phyloP scores from a whole-genome alignment of 2,888 invertebrate genomes.

The Fabriciana adippe region DNA sequence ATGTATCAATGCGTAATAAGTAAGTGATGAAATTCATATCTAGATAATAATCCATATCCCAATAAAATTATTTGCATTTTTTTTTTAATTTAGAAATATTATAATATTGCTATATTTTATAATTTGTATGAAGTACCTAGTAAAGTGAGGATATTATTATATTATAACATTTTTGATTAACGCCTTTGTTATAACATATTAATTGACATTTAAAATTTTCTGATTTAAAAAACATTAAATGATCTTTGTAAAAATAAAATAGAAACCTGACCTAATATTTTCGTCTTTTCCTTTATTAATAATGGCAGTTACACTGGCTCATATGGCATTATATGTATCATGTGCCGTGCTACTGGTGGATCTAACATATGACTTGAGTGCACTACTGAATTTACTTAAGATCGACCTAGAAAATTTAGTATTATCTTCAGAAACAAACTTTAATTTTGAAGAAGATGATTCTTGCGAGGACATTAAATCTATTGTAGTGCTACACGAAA shows the following conservation, averaged over 20 bases:
- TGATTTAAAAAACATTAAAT: no score
- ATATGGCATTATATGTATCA: slow-evolving; percentile 10
- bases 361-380: slow-evolving; percentile 7
- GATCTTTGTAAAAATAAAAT: no score
- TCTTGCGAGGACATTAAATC: slow-evolving; percentile 10
- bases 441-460: background rate
- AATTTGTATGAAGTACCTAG: background rate
- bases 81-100: no score
- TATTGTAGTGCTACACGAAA: slow-evolving; percentile 4
- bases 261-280: no score
- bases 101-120: background rate
- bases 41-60: no score
- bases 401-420: slow-evolving; percentile 7
- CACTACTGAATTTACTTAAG: slow-evolving; percentile 2
- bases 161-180: no score
- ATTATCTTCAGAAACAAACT: background rate
- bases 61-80: background rate
- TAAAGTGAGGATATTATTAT: no score
- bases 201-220: no score
- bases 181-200: no score
- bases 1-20: slow-evolving; percentile 9
- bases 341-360: slow-evolving; percentile 9
- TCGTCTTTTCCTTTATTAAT: background rate
- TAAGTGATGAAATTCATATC: background rate
- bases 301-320: background rate